A percentile compares a stretch with the other conserved stretches of the same genome.
phyloP scores from a whole-genome alignment of 64 coral and sea anemone genomes.

The Acropora tenuis region DNA sequence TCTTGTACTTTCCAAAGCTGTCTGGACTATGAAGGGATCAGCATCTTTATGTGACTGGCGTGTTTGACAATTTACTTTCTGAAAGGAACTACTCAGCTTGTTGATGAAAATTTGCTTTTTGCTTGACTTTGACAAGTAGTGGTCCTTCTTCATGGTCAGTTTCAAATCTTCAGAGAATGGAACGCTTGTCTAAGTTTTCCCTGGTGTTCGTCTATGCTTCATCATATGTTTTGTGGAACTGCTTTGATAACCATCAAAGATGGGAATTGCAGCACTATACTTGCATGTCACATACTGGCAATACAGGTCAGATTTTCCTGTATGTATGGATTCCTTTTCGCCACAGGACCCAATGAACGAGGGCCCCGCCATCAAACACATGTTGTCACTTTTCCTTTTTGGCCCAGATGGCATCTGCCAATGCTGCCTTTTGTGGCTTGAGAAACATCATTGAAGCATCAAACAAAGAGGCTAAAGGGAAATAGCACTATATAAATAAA shows the following conservation, averaged over 20 bases:
- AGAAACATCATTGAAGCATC: slow-evolving; percentile 27
- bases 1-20: no score
- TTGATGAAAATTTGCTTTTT: slow-evolving; percentile 46
- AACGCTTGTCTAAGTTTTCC: not conserved
- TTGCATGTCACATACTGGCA: no score
- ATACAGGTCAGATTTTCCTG: no score
- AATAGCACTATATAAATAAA: no score
- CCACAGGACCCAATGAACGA: no score
- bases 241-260: slow-evolving; percentile 51
- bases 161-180: slow-evolving; percentile 41
- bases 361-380: no score
- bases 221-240: slow-evolving; percentile 39
- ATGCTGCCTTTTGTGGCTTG: slow-evolving; percentile 40
- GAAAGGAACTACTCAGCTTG: slow-evolving; percentile 11
- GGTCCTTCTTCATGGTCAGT: slow-evolving; percentile 28
- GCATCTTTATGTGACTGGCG: slow-evolving; percentile 1
- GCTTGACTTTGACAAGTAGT: slow-evolving; percentile 4
- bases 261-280: not conserved
- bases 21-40: slow-evolving; percentile 22
- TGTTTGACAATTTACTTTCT: not conserved
- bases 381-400: not conserved
- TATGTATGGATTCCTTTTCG: no score
- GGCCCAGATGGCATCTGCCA: slow-evolving; percentile 49
- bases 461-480: slow-evolving; percentile 17
- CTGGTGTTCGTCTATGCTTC: not conserved